Conservation (phyloP, 1,140 invertebrate genomes). For the Thaumatotibia leucotreta region DNA sequence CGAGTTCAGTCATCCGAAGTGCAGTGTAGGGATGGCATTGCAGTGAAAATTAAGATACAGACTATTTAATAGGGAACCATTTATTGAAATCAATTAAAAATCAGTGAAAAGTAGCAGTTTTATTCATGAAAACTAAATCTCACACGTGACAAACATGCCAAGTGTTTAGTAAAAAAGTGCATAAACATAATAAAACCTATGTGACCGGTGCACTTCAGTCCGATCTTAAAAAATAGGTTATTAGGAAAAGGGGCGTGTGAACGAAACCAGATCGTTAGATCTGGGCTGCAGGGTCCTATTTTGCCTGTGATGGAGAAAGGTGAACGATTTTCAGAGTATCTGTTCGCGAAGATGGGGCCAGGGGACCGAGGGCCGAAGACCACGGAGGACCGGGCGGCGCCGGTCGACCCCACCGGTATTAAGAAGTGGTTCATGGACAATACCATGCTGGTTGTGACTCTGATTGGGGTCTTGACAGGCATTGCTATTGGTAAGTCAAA, state of each 20-base stretch:
- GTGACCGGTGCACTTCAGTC: neutral
- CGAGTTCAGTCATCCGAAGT: slow-evolving; percentile 1
- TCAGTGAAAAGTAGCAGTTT: neutral
- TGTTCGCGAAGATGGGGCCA: slow-evolving; percentile 83
- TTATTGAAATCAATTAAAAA: neutral
- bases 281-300: slow-evolving; percentile 44
- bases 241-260: neutral
- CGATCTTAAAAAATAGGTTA: neutral
- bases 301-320: slow-evolving; percentile 73
- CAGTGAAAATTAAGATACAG: neutral
- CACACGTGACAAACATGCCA: neutral
- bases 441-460: slow-evolving; percentile 85
- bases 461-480: slow-evolving; percentile 86
- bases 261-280: slow-evolving; percentile 42
- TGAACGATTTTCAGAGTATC: slow-evolving; percentile 83
- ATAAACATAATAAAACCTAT: neutral
- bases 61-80: neutral
- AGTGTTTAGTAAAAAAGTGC: neutral
- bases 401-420: slow-evolving; percentile 80
- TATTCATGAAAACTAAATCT: neutral
- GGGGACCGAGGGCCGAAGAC: slow-evolving; percentile 73
- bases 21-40: slow-evolving; percentile 7
- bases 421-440: slow-evolving; percentile 85
- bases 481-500: slow-evolving; percentile 81
- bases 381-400: slow-evolving; percentile 76